phyloP scores from a whole-genome alignment of 1,140 invertebrate genomes.

The Calliopsis andreniformis region DNA sequence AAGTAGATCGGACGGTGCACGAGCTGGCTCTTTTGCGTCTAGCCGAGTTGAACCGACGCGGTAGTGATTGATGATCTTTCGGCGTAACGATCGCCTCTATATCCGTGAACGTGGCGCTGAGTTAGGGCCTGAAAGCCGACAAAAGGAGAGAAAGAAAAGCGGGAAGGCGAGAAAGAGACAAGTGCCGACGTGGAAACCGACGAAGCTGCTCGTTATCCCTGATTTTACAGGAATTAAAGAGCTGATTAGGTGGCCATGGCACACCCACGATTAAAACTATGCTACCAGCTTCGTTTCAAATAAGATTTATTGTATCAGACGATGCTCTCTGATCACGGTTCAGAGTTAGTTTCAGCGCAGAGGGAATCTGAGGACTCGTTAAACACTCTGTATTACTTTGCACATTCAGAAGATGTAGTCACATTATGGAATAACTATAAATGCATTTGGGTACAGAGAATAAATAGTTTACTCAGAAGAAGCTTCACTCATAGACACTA shows the following conservation, averaged over 20 bases:
- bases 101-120: constrained; percentile 62
- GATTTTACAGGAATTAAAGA: constrained; percentile 70
- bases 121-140: constrained; percentile 44
- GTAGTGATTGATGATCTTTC: constrained; percentile 71
- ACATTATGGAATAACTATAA: too few relatives aligned
- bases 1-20: constrained; percentile 64
- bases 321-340: neutral
- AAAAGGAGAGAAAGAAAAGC: constrained; percentile 43
- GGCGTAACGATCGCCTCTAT: constrained; percentile 70
- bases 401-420: too few relatives aligned
- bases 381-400: too few relatives aligned
- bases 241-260: constrained; percentile 61
- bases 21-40: constrained; percentile 65
- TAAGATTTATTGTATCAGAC: constrained; percentile 37
- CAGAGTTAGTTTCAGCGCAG: neutral
- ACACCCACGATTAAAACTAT: constrained; percentile 61
- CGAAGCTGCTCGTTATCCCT: constrained; percentile 63
- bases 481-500: too few relatives aligned
- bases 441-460: too few relatives aligned
- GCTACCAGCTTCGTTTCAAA: constrained; percentile 22
- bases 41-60: constrained; percentile 68
- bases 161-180: constrained; percentile 24
- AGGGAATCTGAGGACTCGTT: neutral
- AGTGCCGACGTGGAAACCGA: constrained; percentile 55
- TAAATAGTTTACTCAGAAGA: too few relatives aligned